phyloP scores from a whole-genome alignment of 2,797 vertebrate genomes.

The Xenopus petersii region DNA sequence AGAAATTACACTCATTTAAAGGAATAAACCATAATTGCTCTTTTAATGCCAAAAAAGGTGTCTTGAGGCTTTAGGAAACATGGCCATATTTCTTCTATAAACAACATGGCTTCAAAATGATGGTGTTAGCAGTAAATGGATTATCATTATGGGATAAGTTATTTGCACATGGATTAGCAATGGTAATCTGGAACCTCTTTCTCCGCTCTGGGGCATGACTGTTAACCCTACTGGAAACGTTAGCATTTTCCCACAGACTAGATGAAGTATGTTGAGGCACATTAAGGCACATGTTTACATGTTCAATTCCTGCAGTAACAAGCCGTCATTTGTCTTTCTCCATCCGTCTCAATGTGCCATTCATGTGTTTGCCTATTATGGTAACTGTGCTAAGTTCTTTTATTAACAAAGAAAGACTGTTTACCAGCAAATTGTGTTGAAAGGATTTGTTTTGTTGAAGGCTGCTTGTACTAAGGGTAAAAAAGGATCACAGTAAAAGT shows the following conservation, averaged over 20 bases:
- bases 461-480: no score
- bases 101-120: no score
- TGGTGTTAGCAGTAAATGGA: no score
- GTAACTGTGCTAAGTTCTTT: constrained; percentile 13
- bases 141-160: not conserved
- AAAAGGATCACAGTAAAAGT: no score
- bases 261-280: constrained; percentile 13
- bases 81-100: no score
- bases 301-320: constrained; percentile 27
- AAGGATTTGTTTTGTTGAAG: no score
- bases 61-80: no score
- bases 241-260: constrained; percentile 29
- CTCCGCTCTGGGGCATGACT: constrained; percentile 4
- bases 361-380: constrained; percentile 15
- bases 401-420: constrained; percentile 6
- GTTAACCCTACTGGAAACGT: constrained; percentile 23
- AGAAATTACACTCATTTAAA: no score
- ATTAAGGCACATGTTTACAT: constrained; percentile 16
- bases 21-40: no score
- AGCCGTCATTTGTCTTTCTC: constrained; percentile 28
- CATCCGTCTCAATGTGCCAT: constrained; percentile 22
- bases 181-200: not conserved
- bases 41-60: no score
- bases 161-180: not conserved
- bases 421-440: not conserved